Evolutionary conservation across 2,797 vertebrate genomes (phyloP), one percentile per base, ranked within the genome.

Genomic region (Rhinichthys osculus): DNA sequence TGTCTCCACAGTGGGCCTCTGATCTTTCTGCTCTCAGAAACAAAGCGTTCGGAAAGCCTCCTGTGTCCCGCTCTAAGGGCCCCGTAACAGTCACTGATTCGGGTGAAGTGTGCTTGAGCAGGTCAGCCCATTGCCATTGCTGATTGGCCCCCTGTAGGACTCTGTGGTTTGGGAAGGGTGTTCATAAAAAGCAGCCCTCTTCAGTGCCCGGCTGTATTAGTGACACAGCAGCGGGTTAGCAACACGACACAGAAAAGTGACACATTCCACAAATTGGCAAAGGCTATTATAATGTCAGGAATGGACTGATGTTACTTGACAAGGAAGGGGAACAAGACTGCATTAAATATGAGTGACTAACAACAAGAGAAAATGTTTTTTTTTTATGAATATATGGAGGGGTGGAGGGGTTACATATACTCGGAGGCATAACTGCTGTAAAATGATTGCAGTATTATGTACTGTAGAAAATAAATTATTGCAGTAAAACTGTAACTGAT

Each of bases 41-140:
- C 72, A 78, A 82, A 35, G 47, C 70, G 5, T 16, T 42, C 81
- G 81, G 81, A 85, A 88, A 78, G 62, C 64, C 81, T 84, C 73
- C 82, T 87, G 47, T 72, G 57, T 74, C 11, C 30, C 42, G 54
- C 77, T 74, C 50, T 70, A 4, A 78, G 16, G 64, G 52, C 66
- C 85, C 85, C 27, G 82, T 83, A 83, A 83, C 66, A 88, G 72
- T 85, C 78, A 47, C 81, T 87, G 83, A 86, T 88, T 86, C 57
- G 52, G 86, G 78, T 88, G 78, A 90, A 90, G 89, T 87, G 86
- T 82, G 64, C 86, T 90, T 90, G 81, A 88, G 86, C 35, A 30
- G 87, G 81, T 86, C 78, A 82, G 83, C 54, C 84, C 70, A 57
- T 74, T 87, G 78, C 50, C 50, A 13, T 40, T 76, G 69, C 84